Base-by-base conservation (phyloP, 2,888 invertebrate species). In the Nomada fucata region DNA sequence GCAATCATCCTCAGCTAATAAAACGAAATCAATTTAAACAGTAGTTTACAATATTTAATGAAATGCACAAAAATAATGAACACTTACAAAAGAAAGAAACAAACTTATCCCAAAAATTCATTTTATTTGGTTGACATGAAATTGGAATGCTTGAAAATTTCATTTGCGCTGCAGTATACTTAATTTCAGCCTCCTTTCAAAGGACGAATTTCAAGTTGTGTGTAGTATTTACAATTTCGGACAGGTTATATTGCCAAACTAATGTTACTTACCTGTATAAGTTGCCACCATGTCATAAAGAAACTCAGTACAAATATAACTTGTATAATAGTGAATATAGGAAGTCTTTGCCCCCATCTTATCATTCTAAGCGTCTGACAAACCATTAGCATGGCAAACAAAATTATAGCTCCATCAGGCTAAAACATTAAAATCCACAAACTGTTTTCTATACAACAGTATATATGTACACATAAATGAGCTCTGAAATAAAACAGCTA, bases 101-200 rank as follows among this genome's bases (percentile, higher is more conserved):
- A 2, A 90, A 71, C 61, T 76, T 87, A 0, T 91, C 79, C 82
- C 71, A 86, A 26, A 83, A 72, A 53, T 63, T 71, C 90, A 92
- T 90, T 78, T 90, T 84, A 50, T 88, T 50, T 5, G 91, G 91
- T 15, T 86, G 82, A 75, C 93, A 93, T 18, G 90, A 77, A 52
- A 84, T 67, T 18, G 93, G 93, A 71, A 91, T 71, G 59, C 88
- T 26, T 3, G 81, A 47, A 69, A 86, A 89, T 73, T 89, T 85
- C 29, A 85, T 71, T 86, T 89, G 91, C 9, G 86, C 77, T 2
- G 90, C 88, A 18, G 76, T 71, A 65, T 86, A 74, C 61, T 91
- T 89, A 52, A 91, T 89, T 80, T 91, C 88, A 57, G 89, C 91
- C 74, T 92, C 91, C 93, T 93, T 47, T 5, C n/a, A 18, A 36